A percentile compares a stretch with the other conserved stretches of the same genome.
phyloP scores from a whole-genome alignment of 1,140 invertebrate genomes.

The Caenorhabditis remanei region DNA sequence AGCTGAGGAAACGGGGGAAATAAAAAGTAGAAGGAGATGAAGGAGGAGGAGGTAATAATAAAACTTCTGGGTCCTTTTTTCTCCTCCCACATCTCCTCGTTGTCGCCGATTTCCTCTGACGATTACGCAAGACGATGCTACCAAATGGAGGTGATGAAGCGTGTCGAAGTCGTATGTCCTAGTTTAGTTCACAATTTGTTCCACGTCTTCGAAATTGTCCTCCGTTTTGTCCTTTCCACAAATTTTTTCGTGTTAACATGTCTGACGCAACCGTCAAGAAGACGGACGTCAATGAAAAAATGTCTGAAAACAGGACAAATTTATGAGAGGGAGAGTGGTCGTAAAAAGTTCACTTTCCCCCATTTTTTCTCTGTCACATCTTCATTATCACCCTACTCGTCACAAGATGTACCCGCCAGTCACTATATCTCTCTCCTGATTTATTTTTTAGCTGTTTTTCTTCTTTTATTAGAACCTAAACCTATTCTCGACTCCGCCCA shows the following conservation, averaged over 20 bases:
- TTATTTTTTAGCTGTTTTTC: slow-evolving; percentile 13
- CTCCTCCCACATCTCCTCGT: slow-evolving; percentile 10
- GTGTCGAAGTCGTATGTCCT: slow-evolving; percentile 50
- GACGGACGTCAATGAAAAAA: slow-evolving; percentile 39
- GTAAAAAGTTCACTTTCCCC: slow-evolving; percentile 52
- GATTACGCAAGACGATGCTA: slow-evolving; percentile 54
- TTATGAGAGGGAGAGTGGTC: slow-evolving; percentile 46
- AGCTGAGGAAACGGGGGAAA: slow-evolving; percentile 33
- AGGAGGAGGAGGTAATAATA: slow-evolving; percentile 42
- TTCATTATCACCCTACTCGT: slow-evolving; percentile 42
- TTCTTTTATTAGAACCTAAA: slow-evolving; percentile 2
- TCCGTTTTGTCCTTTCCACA: neutral
- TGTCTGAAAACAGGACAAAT: slow-evolving; percentile 50
- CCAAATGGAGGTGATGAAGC: slow-evolving; percentile 51
- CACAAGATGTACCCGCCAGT: slow-evolving; percentile 36
- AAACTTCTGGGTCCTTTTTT: slow-evolving; percentile 45
- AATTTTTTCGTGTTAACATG: neutral
- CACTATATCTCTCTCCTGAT: neutral
- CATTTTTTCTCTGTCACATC: slow-evolving; percentile 39
- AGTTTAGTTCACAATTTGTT: slow-evolving; percentile 48
- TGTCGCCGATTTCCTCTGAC: slow-evolving; percentile 33
- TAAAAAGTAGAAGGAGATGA: slow-evolving; percentile 24
- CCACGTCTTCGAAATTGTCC: neutral
- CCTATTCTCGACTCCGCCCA: slow-evolving; percentile 23
- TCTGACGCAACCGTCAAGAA: slow-evolving; percentile 31